phyloP scores from a whole-genome alignment of 2,797 vertebrate species.

The Hydrolagus colliei region DNA sequence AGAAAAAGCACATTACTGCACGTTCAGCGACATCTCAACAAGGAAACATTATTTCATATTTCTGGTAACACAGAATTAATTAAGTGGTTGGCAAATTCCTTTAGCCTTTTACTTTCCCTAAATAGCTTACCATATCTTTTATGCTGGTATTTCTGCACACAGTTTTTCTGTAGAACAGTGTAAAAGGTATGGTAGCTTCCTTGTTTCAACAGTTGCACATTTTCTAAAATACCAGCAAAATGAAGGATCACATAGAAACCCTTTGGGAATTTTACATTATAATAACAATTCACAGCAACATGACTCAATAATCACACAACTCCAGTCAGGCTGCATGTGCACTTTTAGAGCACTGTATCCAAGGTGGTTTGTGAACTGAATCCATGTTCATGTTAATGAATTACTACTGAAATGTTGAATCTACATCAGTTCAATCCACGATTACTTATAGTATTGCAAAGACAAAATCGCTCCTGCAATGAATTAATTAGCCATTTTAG shows the following conservation, averaged over 20 bases:
- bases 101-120: neutral
- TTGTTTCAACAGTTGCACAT: no score
- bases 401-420: neutral
- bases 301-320: neutral
- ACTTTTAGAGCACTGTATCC: neutral
- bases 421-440: neutral
- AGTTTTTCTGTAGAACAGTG: no score
- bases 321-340: no score
- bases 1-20: neutral
- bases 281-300: neutral
- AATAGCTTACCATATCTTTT: no score
- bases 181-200: no score
- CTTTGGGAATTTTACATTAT: neutral
- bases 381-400: neutral
- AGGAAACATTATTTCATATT: no score
- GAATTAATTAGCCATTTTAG: neutral
- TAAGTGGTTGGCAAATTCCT: neutral
- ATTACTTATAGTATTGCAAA: neutral
- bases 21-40: neutral
- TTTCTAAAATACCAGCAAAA: no score
- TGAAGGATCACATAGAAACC: no score
- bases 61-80: neutral
- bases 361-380: neutral
- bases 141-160: neutral
- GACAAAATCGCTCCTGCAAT: neutral